Conservation (phyloP, 2,888 invertebrate genomes). For the Horisme vitalbata region DNA sequence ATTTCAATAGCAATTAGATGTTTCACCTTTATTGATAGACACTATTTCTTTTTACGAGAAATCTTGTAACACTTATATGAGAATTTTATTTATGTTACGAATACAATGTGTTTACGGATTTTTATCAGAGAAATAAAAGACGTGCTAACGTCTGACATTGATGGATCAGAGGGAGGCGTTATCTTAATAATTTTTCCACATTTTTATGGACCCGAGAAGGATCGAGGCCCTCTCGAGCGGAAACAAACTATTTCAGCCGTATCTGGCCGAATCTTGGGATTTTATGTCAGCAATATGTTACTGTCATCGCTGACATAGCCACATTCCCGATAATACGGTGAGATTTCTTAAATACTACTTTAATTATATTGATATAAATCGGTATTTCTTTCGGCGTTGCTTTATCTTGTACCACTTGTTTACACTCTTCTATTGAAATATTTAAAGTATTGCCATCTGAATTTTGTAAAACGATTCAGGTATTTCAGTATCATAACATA, state of each 20-base stretch:
- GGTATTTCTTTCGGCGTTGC: conserved; percentile 63
- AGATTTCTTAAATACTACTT: conserved; percentile 74
- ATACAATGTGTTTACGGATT: conserved; percentile 17
- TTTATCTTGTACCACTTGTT: conserved; percentile 50
- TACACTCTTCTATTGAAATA: conserved; percentile 6
- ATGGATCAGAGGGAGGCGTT: conserved; percentile 63
- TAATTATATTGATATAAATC: conserved; percentile 77
- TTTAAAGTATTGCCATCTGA: background rate
- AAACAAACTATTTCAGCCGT: conserved; percentile 71
- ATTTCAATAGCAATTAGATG: conserved; percentile 27
- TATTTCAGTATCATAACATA: too few species aligned
- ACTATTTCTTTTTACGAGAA: conserved; percentile 25
- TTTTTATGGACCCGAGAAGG: conserved; percentile 63
- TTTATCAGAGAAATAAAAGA: conserved; percentile 29
- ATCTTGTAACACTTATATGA: conserved; percentile 10
- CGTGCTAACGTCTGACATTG: conserved; percentile 57
- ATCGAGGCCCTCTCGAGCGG: conserved; percentile 59
- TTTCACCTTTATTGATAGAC: conserved; percentile 30
- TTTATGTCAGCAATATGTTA: conserved; percentile 80
- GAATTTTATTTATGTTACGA: conserved; percentile 14
- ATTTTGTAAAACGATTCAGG: background rate
- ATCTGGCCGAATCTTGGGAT: conserved; percentile 72
- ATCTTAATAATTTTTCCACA: conserved; percentile 71
- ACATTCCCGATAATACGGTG: conserved; percentile 68
- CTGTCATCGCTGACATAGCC: conserved; percentile 64